Percentiles rank a stretch among this genome's conserved stretches.
Evolutionary conservation across 2,113 vertebrate genomes (phyloP).

Genomic region (Ammospiza nelsoni): DNA sequence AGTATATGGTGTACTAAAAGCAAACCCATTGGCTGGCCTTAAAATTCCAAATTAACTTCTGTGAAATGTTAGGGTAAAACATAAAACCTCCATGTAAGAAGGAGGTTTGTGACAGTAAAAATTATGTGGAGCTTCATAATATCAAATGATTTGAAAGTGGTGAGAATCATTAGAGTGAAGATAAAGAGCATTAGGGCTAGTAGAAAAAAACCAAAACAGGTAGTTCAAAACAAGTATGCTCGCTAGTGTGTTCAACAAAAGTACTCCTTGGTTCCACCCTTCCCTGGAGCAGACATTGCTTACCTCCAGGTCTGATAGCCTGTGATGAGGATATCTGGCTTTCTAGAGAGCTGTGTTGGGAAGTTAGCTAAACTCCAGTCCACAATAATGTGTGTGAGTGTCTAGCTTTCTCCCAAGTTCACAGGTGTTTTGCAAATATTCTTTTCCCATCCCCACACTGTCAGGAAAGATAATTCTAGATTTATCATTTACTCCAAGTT

Average conservation of each 20-base stretch:
- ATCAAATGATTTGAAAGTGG: neutral
- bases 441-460: neutral
- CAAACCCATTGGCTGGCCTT: neutral
- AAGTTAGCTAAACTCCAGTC: neutral
- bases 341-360: neutral
- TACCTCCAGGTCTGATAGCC: neutral
- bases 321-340: neutral
- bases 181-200: neutral
- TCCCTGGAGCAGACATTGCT: neutral
- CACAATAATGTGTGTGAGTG: neutral
- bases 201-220: neutral
- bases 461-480: neutral
- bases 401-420: neutral
- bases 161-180: neutral
- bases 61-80: neutral
- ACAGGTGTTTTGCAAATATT: neutral
- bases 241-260: neutral
- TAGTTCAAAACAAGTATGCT: neutral
- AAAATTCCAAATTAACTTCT: neutral
- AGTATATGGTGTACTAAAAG: neutral
- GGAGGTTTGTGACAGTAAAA: neutral
- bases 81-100: neutral
- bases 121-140: neutral
- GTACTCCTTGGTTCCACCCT: accelerated
- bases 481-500: neutral